Conservation (phyloP, 2,888 invertebrate species). For the Desoria tigrina region DNA sequence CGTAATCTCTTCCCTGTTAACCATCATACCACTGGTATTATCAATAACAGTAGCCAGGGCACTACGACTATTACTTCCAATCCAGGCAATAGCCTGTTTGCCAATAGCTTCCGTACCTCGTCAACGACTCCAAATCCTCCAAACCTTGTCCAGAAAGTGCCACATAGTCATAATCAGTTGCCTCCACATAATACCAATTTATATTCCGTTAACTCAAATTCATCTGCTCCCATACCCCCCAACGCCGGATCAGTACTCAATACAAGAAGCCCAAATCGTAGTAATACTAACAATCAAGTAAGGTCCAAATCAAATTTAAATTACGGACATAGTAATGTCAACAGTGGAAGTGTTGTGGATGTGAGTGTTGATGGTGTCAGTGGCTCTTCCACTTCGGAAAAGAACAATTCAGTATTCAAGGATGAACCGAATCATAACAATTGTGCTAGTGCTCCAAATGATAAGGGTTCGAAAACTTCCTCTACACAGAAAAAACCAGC, state of each 20-base stretch:
- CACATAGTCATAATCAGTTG: constrained; percentile 33
- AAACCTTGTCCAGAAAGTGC: constrained; percentile 39
- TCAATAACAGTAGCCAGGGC: constrained; percentile 13
- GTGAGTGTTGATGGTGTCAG: constrained; percentile 28
- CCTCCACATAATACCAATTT: constrained; percentile 27
- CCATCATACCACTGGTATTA: constrained; percentile 12
- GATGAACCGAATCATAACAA: constrained; percentile 37
- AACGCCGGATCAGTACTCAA: constrained; percentile 11
- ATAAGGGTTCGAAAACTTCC: constrained; percentile 37
- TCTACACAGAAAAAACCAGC: constrained; percentile 46
- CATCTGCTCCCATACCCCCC: constrained; percentile 14
- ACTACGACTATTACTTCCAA: constrained; percentile 27
- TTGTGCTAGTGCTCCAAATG: constrained; percentile 46
- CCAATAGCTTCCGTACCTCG: constrained; percentile 26
- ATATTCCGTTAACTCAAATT: constrained; percentile 25
- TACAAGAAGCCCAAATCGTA: constrained; percentile 22
- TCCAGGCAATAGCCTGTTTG: constrained; percentile 9
- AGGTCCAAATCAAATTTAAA: constrained; percentile 35
- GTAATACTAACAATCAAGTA: constrained; percentile 37
- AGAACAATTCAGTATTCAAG: constrained; percentile 36
- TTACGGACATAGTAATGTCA: constrained; percentile 17
- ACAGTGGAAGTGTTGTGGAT: constrained; percentile 28
- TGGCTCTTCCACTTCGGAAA: constrained; percentile 33
- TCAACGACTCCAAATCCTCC: constrained; percentile 25
- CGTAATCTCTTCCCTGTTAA: constrained; percentile 26